Conservation (phyloP, 2,113 vertebrate genomes). For the Hydropotes inermis region DNA sequence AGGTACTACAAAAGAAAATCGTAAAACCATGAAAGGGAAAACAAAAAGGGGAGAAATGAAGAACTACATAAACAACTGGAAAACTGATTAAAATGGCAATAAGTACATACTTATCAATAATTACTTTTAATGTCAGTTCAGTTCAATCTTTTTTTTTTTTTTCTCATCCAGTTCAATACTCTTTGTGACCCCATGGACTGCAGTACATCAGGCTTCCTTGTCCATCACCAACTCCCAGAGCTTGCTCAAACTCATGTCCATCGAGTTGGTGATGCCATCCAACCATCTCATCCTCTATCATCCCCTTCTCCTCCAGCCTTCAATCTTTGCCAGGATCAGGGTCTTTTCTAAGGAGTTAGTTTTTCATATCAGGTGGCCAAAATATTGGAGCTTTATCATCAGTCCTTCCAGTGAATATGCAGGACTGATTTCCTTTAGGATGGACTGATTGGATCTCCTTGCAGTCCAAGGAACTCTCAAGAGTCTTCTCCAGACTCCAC, state of each 20-base stretch:
- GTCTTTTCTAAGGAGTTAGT: not conserved
- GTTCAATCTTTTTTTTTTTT: too few relatives aligned
- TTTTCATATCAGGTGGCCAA: not conserved
- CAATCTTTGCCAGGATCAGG: not conserved
- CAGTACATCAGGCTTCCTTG: rapidly evolving
- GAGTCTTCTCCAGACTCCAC: not conserved
- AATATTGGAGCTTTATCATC: not conserved
- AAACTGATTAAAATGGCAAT: not conserved
- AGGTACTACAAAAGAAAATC: not conserved
- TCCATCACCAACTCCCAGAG: not conserved
- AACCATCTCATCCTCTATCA: not conserved
- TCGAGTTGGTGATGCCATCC: not conserved
- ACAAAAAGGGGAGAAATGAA: not conserved
- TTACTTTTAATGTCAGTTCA: not conserved
- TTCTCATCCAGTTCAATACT: too few relatives aligned
- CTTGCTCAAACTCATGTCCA: not conserved
- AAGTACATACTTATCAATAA: not conserved
- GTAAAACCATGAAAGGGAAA: not conserved
- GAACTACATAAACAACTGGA: not conserved
- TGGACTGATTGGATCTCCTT: not conserved
- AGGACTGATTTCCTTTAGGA: not conserved
- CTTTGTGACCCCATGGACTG: not conserved
- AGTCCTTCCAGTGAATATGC: not conserved
- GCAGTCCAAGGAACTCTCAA: not conserved
- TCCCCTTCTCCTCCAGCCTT: not conserved